These are phyloP conservation scores for Eurosta solidaginis DNA, from an alignment of 1,140 invertebrate genomes.

Conservation along the genomic window DNA sequence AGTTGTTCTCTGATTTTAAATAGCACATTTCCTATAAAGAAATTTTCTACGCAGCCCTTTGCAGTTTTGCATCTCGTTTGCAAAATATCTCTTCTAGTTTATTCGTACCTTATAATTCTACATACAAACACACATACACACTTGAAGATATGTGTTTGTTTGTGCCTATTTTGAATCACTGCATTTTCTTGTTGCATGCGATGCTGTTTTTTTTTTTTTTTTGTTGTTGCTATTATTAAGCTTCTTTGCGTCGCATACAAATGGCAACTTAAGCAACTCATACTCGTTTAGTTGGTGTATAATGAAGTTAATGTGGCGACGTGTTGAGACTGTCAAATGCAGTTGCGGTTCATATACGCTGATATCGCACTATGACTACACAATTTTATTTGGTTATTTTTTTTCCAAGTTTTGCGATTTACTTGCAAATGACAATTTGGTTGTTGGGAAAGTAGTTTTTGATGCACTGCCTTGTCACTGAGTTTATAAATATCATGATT, in stretches of 20 bases:
- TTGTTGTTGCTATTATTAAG: background rate
- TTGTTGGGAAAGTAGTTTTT: background rate
- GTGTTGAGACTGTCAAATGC: slow-evolving; percentile 21
- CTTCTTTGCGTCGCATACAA: slow-evolving; percentile 21
- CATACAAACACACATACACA: background rate
- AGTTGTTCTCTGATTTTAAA: no score
- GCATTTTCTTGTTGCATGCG: background rate
- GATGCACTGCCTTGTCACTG: background rate
- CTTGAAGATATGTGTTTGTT: background rate
- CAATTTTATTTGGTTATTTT: background rate
- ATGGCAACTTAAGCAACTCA: slow-evolving; percentile 27
- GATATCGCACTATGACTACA: background rate
- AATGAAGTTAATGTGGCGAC: slow-evolving; percentile 26
- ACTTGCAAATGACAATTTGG: background rate
- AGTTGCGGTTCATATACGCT: background rate
- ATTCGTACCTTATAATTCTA: no score
- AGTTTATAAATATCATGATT: background rate
- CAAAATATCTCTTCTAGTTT: no score
- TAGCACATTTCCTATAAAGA: no score
- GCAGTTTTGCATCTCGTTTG: no score
- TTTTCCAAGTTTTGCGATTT: background rate
- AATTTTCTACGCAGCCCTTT: no score
- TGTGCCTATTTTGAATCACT: background rate
- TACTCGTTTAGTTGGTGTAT: slow-evolving; percentile 14
- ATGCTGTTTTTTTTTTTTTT: background rate